Evolutionary conservation across 2,113 vertebrate genomes (phyloP).

Genomic region (Laticauda laticaudata): DNA sequence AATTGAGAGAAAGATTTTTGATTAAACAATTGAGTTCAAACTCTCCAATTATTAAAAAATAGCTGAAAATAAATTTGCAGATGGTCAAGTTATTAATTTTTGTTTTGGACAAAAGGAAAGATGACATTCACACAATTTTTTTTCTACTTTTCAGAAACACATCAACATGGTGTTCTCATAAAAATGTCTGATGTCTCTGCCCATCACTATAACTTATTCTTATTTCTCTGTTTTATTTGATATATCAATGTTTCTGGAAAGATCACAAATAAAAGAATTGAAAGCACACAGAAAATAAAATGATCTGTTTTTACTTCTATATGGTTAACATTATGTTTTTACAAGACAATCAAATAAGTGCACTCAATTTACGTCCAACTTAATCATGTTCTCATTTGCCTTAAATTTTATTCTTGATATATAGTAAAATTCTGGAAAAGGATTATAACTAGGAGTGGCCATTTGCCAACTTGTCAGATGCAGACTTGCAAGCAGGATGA

Average conservation of each 20-base stretch:
- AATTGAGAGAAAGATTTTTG: conserved; percentile 41
- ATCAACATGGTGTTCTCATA: not conserved
- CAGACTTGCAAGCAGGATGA: conserved; percentile 3
- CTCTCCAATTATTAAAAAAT: conserved; percentile 48
- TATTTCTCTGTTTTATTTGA: not conserved
- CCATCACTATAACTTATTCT: not conserved
- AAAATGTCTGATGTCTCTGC: not conserved
- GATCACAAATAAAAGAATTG: not conserved
- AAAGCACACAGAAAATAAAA: not conserved
- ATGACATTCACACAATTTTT: not conserved
- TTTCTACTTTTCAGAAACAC: not conserved
- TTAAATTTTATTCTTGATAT: conserved; percentile 19
- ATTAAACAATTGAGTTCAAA: conserved; percentile 36
- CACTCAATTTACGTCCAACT: not conserved
- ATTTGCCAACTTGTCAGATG: conserved; percentile 12
- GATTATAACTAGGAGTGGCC: not conserved
- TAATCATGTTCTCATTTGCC: not conserved
- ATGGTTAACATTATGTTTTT: conserved; percentile 22
- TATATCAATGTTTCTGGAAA: not conserved
- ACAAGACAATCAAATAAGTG: not conserved
- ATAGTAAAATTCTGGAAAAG: conserved; percentile 5
- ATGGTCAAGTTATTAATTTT: conserved; percentile 10
- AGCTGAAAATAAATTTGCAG: conserved; percentile 62
- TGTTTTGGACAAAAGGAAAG: not conserved
- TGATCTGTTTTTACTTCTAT: not conserved